These are phyloP conservation scores for Istiophorus platypterus DNA, from an alignment of 2,113 vertebrate species.

Conservation along the genomic window DNA sequence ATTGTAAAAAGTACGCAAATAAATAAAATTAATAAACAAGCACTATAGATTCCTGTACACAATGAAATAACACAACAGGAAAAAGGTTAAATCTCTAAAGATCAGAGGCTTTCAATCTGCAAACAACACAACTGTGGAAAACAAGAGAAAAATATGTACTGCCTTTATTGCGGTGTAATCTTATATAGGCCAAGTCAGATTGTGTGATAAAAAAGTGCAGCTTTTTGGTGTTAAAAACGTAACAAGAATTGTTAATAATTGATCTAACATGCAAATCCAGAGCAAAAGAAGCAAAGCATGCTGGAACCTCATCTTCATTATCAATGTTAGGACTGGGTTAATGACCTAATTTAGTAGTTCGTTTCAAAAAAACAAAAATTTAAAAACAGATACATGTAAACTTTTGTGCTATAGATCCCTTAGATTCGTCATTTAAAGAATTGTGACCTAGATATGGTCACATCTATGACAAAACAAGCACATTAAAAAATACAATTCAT, in stretches of 20 bases:
- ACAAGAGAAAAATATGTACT: background rate
- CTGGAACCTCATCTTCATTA: background rate
- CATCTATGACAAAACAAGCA: too few relatives aligned
- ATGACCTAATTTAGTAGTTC: background rate
- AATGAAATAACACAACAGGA: background rate
- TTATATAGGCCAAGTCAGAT: background rate
- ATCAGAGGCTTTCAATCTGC: too few relatives aligned
- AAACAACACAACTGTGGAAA: background rate
- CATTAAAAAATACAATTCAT: too few relatives aligned
- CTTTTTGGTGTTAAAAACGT: background rate
- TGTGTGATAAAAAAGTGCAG: background rate
- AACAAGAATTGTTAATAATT: background rate
- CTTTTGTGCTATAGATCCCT: too few relatives aligned
- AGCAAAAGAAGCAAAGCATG: background rate
- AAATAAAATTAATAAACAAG: background rate
- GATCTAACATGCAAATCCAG: background rate
- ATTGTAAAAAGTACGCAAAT: too few relatives aligned
- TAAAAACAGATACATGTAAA: slow-evolving; percentile 6
- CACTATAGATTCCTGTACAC: background rate
- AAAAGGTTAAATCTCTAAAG: too few relatives aligned
- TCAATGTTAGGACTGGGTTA: background rate
- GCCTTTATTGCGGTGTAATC: background rate
- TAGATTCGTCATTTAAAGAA: too few relatives aligned
- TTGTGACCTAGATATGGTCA: too few relatives aligned
- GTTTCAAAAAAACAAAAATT: too few relatives aligned